Evolutionary conservation across 2,797 vertebrate genomes (phyloP), one percentile per base, ranked within the genome.

Genomic region (Argentina silus): DNA sequence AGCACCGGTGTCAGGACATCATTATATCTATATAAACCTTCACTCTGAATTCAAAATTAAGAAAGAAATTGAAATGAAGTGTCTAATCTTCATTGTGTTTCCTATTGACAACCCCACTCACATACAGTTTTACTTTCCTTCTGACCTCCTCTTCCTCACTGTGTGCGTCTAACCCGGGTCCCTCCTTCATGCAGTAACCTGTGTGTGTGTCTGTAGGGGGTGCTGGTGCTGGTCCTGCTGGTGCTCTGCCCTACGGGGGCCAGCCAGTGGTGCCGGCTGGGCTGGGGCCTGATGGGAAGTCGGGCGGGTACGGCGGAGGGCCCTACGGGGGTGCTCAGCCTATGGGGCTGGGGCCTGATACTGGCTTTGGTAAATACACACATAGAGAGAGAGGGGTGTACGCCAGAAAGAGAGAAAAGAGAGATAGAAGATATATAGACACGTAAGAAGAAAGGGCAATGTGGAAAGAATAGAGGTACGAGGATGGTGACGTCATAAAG

Each of bases 191-290:
- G 75, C 44, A 59, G 63, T 67, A 43, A 42, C 2, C 23, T 72
- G 11, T 80, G 36, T 80, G 36, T 74, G 8, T 77, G 63, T 53
- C 78, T 78, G 69, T 73, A 88, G 88, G 80, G 21, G 82, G 82
- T 7, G 76, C 62, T 73, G 68, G 53, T 57, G 55, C 81, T 17
- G 87, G 81, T 76, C 77, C 83, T 75, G 74, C 81, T 60, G 84
- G 74, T 72, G 77, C 70, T 5, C 69, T 83, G 70, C 77, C 85
- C 48, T 83, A 85, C 36, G 81, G 83, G 44, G 88, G 81, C 27
- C 86, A 83, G 72, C 76, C 81, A 36, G 82, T 86, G 68, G 71
- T 89, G 8, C 82, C 86, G 14, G 82, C 85, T 51, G 84, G 86
- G 48, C 75, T 87, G 14, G 82, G 83, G 9, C 57, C 72, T 53